Percentiles rank a stretch among this genome's conserved stretches.
phyloP scores from a whole-genome alignment of 2,888 invertebrate genomes.

The Philopedon plagiatum region DNA sequence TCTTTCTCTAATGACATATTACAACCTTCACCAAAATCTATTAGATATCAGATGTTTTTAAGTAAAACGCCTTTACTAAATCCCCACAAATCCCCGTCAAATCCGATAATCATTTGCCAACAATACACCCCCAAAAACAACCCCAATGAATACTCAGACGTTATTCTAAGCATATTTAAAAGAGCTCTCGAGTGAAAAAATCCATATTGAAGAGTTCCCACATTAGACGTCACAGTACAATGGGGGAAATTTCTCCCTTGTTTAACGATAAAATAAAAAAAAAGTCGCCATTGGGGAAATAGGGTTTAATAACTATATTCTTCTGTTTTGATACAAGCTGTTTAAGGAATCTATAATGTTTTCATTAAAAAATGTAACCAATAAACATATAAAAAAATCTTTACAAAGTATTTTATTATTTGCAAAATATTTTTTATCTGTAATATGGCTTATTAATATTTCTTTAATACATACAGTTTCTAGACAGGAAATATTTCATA shows the following conservation, averaged over 20 bases:
- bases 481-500: too few relatives aligned
- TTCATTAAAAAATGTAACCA: too few relatives aligned
- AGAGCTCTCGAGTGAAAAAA: conserved; percentile 10
- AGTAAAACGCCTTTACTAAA: conserved; percentile 8
- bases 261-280: conserved; percentile 7
- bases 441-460: too few relatives aligned
- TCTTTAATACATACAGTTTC: too few relatives aligned
- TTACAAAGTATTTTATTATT: too few relatives aligned
- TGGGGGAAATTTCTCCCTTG: not conserved
- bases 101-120: conserved; percentile 8
- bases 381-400: too few relatives aligned
- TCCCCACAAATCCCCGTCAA: not conserved
- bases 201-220: conserved; percentile 10
- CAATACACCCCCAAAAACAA: conserved; percentile 12
- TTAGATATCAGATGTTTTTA: not conserved
- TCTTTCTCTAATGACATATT: not conserved
- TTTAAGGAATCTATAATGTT: too few relatives aligned
- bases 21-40: not conserved
- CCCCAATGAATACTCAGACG: not conserved
- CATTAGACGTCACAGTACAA: conserved; percentile 9
- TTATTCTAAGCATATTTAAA: conserved; percentile 13
- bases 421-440: too few relatives aligned
- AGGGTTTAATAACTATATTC: too few relatives aligned
- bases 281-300: not conserved
- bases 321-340: too few relatives aligned